Percentiles rank a stretch among this genome's conserved stretches.
phyloP scores from a whole-genome alignment of 2,888 invertebrate species.

The Prenolepis imparis region DNA sequence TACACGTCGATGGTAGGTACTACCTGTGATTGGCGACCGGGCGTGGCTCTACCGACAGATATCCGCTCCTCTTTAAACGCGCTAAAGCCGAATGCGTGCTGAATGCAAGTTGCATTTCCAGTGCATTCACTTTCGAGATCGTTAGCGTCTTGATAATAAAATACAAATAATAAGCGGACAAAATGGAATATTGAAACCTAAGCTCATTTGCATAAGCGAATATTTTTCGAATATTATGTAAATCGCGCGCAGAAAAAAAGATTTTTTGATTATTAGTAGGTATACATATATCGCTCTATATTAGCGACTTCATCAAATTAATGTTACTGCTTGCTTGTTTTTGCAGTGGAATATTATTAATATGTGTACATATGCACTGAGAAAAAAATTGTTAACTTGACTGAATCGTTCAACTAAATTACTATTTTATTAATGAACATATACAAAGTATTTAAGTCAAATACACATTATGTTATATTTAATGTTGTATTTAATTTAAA shows the following conservation, averaged over 20 bases:
- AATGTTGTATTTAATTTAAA: too few relatives aligned
- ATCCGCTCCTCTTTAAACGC: constrained; percentile 72
- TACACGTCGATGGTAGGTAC: constrained; percentile 76
- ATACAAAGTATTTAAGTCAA: too few relatives aligned
- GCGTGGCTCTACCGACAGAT: constrained; percentile 79
- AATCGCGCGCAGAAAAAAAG: not conserved
- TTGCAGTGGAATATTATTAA: not conserved
- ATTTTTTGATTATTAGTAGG: not conserved
- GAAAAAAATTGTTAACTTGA: too few relatives aligned
- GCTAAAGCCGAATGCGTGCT: constrained; percentile 38
- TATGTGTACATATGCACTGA: too few relatives aligned
- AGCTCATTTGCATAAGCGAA: not conserved
- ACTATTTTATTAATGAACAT: too few relatives aligned
- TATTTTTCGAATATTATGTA: not conserved
- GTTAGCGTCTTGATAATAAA: constrained; percentile 24
- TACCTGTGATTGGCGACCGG: constrained; percentile 81
- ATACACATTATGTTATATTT: too few relatives aligned
- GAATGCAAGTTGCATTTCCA: constrained; percentile 37
- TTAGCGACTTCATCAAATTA: not conserved
- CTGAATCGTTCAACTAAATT: too few relatives aligned
- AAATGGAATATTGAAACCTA: constrained; percentile 1
- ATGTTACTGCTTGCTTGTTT: not conserved
- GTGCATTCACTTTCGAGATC: constrained; percentile 22
- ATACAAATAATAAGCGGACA: not conserved
- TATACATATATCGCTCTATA: not conserved